Evolutionary conservation across 2,113 vertebrate genomes (phyloP), one percentile per base, ranked within the genome.

Genomic region (Chauna torquata): DNA sequence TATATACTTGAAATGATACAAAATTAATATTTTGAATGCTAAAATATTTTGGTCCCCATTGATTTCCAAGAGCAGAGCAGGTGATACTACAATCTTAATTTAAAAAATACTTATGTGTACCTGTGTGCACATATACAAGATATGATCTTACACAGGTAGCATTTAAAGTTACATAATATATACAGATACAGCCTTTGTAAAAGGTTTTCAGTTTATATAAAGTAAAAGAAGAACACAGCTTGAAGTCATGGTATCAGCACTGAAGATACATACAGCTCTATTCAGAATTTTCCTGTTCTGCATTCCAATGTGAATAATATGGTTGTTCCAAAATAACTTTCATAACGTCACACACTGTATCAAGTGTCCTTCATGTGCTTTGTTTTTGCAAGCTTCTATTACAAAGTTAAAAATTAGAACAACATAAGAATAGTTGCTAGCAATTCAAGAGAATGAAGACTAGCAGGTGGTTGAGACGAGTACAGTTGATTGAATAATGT

Each of bases 1-100:
- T 96, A 97, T 97, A 95, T 94, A 97, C 92, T 98, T 96, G 96
- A 98, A 98, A 98, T 98, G 88, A 98, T 97, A 98, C 82, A 97
- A 98, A 98, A 98, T 97, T 96, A 96, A 87, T 97, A 97, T 96
- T 97, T 96, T 97, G 91, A 98, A 95, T 97, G 96, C 95, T 97
- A 97, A 98, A 97, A 98, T 97, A 96, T 94, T 97, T 98, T 98
- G 98, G 98, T 98, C 98, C 98, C 98, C 97, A 88, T 98, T 97
- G 97, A 96, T 97, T 97, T 97, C 96, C 97, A 97, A 98, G 97
- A 98, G 96, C 95, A 97, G 96, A 97, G 96, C 94, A 97, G 86
- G 58, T 94, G 96, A 95, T 96, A 95, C 94, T 98, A 97, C 82
- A 97, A 97, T 95, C 89, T 97, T 94, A 97, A 95, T 95, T 97